Evolutionary conservation across 1,140 invertebrate genomes (phyloP), one percentile per base, ranked within the genome.

Genomic region (Aphelinus atriplicis): DNA sequence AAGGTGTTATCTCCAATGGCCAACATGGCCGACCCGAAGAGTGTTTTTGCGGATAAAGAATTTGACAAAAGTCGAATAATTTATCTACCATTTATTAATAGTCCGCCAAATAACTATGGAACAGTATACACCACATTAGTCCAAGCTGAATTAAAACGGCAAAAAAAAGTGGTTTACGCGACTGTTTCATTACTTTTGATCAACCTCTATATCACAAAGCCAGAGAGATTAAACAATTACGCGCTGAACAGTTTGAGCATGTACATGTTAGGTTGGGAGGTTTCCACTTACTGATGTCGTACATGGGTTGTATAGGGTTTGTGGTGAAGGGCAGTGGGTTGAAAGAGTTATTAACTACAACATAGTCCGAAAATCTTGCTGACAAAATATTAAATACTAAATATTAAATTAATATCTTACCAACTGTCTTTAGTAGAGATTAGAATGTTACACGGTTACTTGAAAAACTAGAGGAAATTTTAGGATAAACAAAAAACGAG

Each of bases 321-420:
- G 83, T 86, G 76, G 87, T 87, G 83, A 75, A 83, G 75, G 84
- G 82, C 76, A 85, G 81, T 79, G 85, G 82, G 10, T 76, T 86
- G 7, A 80, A 85, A 77, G 81, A 86, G 79, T 53, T 83, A 60
- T 80, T 84, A 1, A 74, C 66, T 45, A 76, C 55, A 78, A 53
- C 84, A 67, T 87, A 84, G 82, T 82, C 86, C 3, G 0, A 65
- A 50, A 81, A 80, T 46, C 82, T 81, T 72, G 78, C 84, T 71
- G 80, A 84, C 45, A 84, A 88, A 81, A 87, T 85, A 73, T 64
- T 88, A 77, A 67, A 81, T 87, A 77, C 77, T 65, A 3, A 43
- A 60, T 26, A n/a, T n/a, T n/a, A n/a, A n/a, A n/a, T n/a, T n/a
- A n/a, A n/a, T n/a, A n/a, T n/a, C n/a, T n/a, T n/a, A n/a, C n/a